Evolutionary conservation across 64 coral and sea anemone species (phyloP), one percentile per base, ranked within the genome.

Genomic region (Stichodactyla mertensii): DNA sequence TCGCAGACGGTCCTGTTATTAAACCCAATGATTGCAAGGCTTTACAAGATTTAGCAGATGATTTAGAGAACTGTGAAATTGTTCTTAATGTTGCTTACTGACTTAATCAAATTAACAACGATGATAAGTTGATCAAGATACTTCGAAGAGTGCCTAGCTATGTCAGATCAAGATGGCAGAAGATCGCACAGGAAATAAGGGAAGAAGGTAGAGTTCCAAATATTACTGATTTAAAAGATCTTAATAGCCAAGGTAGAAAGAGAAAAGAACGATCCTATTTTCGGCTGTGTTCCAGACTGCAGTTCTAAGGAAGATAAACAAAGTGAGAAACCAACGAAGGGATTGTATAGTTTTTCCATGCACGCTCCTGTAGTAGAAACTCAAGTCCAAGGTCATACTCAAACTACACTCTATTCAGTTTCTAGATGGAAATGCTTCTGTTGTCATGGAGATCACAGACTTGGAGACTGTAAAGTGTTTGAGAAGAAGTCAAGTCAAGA

Each of bases 51-150:
- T 54, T 91, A 27, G 83, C 89, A 53, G 77, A 86, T 64, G 71
- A 86, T 24, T 74, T 86, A 4, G 77, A 91, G 55, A 80, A 81
- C 83, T 86, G 84, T 55, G 84, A 64, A 86, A 91, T 82, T 23
- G 83, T 55, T 55, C 84, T 79, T 27, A 60, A 81, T 66, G 83
- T 64, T 23, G 55, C 82, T 9, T 55, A 26, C 58, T 55, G 82
- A 58, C 82, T 60, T 14, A 56, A 51, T 31, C 12, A 84, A 20
- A 24, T 24, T 7, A 70, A 70, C 19, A 70, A 70, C n/a, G 64
- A 24, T 70, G 64, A n/a, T 15, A 62, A 62, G 60, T 1, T 62
- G 60, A 62, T 62, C 60, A 62, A 62, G 18, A 62, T 62, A 16
- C 60, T 62, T 62, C 13, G 60, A 62, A 62, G 60, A 62, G 13